These are phyloP conservation scores for Aldabrachelys gigantea DNA, from an alignment of 2,113 vertebrate species.

Conservation along the genomic window DNA sequence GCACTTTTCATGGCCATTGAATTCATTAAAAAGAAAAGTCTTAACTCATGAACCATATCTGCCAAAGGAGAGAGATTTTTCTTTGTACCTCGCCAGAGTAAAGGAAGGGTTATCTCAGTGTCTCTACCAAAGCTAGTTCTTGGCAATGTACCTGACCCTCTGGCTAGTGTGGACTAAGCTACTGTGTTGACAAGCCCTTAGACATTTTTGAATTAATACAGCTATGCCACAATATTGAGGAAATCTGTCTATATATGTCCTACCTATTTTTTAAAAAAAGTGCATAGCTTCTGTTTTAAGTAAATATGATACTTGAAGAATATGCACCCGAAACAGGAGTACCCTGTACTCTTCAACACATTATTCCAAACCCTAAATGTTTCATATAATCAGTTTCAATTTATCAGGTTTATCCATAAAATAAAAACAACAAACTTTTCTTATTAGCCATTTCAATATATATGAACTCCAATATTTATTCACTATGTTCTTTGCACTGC, in stretches of 20 bases:
- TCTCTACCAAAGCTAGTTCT: background rate
- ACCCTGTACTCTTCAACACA: conserved; percentile 42
- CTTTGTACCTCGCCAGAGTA: background rate
- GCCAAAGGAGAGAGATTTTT: background rate
- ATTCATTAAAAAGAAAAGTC: background rate
- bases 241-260: background rate
- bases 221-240: background rate
- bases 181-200: background rate
- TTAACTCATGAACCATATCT: background rate
- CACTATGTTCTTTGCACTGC: conserved; percentile 1
- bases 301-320: conserved; percentile 38
- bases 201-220: background rate
- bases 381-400: conserved; percentile 52
- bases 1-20: background rate
- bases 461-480: conserved; percentile 33
- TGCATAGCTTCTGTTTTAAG: conserved; percentile 34
- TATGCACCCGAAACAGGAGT: conserved; percentile 9
- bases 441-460: conserved; percentile 45
- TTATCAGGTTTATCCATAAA: conserved; percentile 46
- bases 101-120: background rate
- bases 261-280: conserved; percentile 14
- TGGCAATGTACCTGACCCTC: background rate
- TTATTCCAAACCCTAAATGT: conserved; percentile 45
- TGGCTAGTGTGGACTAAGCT: background rate
- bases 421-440: conserved; percentile 13